Base-by-base conservation (phyloP, 2,888 invertebrate species). In the Acronicta leporina region DNA sequence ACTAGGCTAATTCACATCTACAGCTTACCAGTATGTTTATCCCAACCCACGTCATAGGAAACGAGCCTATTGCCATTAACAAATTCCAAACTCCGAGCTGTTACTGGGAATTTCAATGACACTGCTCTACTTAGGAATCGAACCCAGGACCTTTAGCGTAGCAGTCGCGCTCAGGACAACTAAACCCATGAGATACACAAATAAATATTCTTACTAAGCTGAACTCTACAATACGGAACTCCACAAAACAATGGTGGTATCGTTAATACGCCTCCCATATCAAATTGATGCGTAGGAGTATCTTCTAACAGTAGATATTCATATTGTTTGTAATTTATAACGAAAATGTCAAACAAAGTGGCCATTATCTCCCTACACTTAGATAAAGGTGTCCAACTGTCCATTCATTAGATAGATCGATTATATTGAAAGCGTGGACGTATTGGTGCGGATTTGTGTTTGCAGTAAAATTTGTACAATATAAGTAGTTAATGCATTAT, bases 211-310 rank as follows among this genome's bases (percentile, higher is more conserved):
- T 20, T 20, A 20, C 27, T 30, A 42, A n/a, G 46, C 13, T 16
- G 1, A 11, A 16, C 6, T 11, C 46, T 33, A 15, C 8, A 2
- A 1, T 7, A 63, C 73, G 70, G 76, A 72, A 68, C 76, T 59
- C 68, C 41, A 68, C 49, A 20, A 58, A 80, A 75, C 78, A 85
- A 84, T 81, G 74, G 77, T 64, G 84, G 82, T 79, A 81, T 87
- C 76, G 86, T 89, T 89, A 91, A 90, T 90, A 86, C 85, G 84
- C 85, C 83, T 80, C 76, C 89, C 85, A 90, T 84, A 85, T 86
- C 87, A 90, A 91, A 91, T 91, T 87, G 86, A 79, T 82, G 81
- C 71, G 89, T 89, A 85, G 89, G 90, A 79, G 90, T 82, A 66
- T 74, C 82, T 54, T 54, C 54, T 79, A 84, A 85, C 84, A 76